phyloP scores from a whole-genome alignment of 2,113 vertebrate genomes.

The Alligator sinensis region DNA sequence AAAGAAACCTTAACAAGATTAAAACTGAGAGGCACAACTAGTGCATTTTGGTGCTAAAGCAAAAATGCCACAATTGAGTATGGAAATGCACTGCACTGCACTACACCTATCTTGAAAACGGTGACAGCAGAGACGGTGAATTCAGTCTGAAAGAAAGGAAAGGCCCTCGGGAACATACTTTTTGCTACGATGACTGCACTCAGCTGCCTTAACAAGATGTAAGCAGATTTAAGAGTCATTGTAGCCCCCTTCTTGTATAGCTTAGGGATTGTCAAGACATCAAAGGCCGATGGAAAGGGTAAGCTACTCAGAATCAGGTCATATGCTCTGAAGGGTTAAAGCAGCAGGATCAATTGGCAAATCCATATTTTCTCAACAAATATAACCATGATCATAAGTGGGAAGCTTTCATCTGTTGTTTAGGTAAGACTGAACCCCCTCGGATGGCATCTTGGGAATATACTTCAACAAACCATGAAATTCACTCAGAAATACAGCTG shows the following conservation, averaged over 20 bases:
- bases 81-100: background rate
- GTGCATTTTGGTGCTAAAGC: background rate
- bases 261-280: background rate
- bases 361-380: background rate
- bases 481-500: background rate
- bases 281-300: background rate
- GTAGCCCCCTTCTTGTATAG: background rate
- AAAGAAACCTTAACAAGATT: background rate
- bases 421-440: background rate
- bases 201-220: background rate
- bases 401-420: background rate
- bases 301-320: background rate
- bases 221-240: background rate
- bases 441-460: background rate
- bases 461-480: slow-evolving; percentile 2
- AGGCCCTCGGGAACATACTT: background rate
- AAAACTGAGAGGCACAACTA: background rate
- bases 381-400: background rate
- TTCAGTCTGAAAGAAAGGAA: background rate
- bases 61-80: background rate
- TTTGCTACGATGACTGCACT: background rate
- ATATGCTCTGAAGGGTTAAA: background rate
- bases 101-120: background rate
- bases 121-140: background rate
- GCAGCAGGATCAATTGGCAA: background rate